These are phyloP conservation scores for Amyelois transitella DNA, from an alignment of 1,140 invertebrate genomes.

Conservation along the genomic window DNA sequence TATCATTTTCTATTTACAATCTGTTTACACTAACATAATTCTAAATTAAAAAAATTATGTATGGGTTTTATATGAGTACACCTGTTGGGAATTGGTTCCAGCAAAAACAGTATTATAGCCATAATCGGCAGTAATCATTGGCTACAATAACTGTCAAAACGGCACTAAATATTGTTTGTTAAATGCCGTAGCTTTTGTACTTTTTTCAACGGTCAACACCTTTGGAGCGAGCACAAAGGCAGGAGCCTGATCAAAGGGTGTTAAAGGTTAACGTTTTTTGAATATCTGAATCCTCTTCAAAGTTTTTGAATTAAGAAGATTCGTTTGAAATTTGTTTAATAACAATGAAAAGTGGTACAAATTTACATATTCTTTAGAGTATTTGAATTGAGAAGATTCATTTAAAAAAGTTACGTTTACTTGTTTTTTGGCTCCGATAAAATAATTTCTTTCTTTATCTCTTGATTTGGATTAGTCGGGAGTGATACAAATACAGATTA, in stretches of 20 bases:
- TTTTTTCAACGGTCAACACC: constrained; percentile 59
- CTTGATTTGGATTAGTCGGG: too few species aligned
- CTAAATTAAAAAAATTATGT: background rate
- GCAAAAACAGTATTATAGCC: constrained; percentile 52
- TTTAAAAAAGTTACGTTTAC: too few species aligned
- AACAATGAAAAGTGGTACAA: too few species aligned
- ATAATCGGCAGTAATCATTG: constrained; percentile 65
- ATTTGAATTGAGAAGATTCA: too few species aligned
- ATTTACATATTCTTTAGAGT: too few species aligned
- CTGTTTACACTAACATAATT: constrained; percentile 7
- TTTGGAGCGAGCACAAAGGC: constrained; percentile 41
- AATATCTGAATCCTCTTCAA: background rate
- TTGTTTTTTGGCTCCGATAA: too few species aligned
- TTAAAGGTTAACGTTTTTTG: constrained; percentile 24
- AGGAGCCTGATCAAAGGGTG: constrained; percentile 30
- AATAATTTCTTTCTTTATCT: too few species aligned
- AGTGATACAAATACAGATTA: too few species aligned
- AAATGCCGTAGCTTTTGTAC: constrained; percentile 54
- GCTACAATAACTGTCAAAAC: constrained; percentile 66
- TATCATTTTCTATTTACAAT: constrained; percentile 1
- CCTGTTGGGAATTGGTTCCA: constrained; percentile 28
- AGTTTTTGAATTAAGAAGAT: constrained; percentile 7
- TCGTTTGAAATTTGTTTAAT: constrained; percentile 2
- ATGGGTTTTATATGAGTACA: constrained; percentile 14
- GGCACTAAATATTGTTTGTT: constrained; percentile 72